Conservation (phyloP, 2,888 invertebrate genomes). For the Synanthedon formicaeformis region DNA sequence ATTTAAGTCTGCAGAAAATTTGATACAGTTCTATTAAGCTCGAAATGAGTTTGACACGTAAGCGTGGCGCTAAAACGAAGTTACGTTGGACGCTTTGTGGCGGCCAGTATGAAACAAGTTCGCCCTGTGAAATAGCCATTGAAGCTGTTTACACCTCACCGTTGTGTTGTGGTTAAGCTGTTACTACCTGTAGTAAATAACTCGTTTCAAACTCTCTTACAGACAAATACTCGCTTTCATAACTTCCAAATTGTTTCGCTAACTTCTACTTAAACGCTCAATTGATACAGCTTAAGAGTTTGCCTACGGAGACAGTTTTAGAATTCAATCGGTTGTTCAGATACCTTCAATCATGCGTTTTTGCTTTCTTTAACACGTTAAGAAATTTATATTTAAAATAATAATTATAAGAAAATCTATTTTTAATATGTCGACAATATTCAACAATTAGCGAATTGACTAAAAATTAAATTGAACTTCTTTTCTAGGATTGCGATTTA, state of each 20-base stretch:
- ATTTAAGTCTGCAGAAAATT: constrained; percentile 9
- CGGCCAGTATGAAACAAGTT: constrained; percentile 13
- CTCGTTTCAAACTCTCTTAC: not conserved
- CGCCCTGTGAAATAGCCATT: constrained; percentile 22
- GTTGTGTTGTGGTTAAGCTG: not conserved
- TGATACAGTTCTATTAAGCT: not conserved
- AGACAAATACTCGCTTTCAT: not conserved
- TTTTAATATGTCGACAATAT: too few species aligned
- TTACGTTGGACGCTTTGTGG: constrained; percentile 2
- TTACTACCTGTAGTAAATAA: not conserved
- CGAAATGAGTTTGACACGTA: not conserved
- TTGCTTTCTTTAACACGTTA: too few species aligned
- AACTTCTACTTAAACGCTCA: not conserved
- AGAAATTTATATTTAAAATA: too few species aligned
- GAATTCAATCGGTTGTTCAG: too few species aligned
- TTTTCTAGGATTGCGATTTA: too few species aligned
- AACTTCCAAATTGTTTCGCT: not conserved
- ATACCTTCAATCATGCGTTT: too few species aligned
- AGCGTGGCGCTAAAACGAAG: not conserved
- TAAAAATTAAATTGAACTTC: too few species aligned
- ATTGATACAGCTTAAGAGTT: not conserved
- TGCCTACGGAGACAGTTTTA: too few species aligned
- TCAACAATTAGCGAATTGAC: too few species aligned
- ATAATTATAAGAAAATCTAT: too few species aligned
- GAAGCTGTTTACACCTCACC: constrained; percentile 16